phyloP scores from a whole-genome alignment of 2,888 invertebrate genomes.

The Tetragonula carbonaria region DNA sequence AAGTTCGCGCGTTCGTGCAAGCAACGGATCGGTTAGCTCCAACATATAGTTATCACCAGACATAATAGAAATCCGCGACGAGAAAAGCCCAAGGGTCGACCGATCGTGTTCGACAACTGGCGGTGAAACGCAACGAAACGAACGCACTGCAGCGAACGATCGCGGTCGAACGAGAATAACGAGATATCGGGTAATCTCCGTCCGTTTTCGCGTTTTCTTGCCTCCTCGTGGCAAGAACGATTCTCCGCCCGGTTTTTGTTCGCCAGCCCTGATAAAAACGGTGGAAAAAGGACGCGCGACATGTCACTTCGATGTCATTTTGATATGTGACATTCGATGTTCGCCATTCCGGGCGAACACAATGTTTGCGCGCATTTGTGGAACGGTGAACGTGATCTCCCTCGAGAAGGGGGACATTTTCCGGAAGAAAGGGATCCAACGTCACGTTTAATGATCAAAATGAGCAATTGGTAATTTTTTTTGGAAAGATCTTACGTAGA shows the following conservation, averaged over 20 bases:
- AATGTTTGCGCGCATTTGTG: background rate
- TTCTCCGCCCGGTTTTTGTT: constrained; percentile 7
- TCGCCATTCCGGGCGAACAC: too few species aligned
- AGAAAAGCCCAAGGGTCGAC: background rate
- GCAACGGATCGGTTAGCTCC: background rate
- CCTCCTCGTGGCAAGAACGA: background rate
- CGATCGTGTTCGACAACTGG: background rate
- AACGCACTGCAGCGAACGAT: constrained; percentile 13
- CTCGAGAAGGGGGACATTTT: background rate
- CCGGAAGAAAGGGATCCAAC: too few species aligned
- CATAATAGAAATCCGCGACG: background rate
- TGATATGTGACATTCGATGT: background rate
- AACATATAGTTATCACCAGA: background rate
- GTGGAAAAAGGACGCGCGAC: background rate
- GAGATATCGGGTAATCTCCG: constrained; percentile 50
- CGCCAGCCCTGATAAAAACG: constrained; percentile 5
- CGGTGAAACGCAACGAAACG: constrained; percentile 17
- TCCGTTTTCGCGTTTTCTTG: constrained; percentile 5
- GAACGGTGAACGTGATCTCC: background rate
- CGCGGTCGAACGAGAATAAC: constrained; percentile 26
- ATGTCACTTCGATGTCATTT: background rate
- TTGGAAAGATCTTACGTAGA: too few species aligned
- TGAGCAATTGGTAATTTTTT: too few species aligned
- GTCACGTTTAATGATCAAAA: too few species aligned
- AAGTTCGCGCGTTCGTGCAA: background rate